A percentile compares a stretch with the other conserved stretches of the same genome.
Conservation (phyloP, 2,888 invertebrate species). For the Synergus japonicus region DNA sequence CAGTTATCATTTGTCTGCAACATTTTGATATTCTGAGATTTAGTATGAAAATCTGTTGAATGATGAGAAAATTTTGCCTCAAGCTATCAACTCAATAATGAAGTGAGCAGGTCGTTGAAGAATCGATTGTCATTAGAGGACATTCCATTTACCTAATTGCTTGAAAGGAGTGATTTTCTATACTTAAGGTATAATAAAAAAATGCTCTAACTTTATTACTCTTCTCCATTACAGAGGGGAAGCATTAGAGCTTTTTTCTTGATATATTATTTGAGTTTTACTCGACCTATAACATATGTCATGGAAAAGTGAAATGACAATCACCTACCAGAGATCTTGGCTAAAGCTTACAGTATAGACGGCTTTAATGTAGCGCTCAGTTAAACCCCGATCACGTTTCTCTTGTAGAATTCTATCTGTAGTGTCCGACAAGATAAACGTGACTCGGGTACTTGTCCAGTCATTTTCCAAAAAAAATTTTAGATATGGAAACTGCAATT, state of each 20-base stretch:
- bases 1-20: no score
- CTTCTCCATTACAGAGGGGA: background rate
- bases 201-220: background rate
- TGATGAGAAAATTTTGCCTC: no score
- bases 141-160: no score
- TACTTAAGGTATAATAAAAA: no score
- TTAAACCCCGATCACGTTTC: constrained; percentile 16
- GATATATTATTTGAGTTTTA: background rate
- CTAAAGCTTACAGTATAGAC: background rate
- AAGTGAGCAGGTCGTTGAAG: no score
- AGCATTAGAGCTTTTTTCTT: background rate
- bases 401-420: constrained; percentile 18
- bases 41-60: no score
- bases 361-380: background rate
- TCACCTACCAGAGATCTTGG: background rate
- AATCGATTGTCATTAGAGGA: no score
- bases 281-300: background rate
- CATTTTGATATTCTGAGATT: no score
- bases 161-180: no score
- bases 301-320: background rate
- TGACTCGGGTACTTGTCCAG: constrained; percentile 4
- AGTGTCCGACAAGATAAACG: constrained; percentile 21
- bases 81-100: no score
- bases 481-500: no score
- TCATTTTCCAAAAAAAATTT: background rate